Evolutionary conservation across 2,797 vertebrate genomes (phyloP).

Genomic region (Ctenopoma multispine): DNA sequence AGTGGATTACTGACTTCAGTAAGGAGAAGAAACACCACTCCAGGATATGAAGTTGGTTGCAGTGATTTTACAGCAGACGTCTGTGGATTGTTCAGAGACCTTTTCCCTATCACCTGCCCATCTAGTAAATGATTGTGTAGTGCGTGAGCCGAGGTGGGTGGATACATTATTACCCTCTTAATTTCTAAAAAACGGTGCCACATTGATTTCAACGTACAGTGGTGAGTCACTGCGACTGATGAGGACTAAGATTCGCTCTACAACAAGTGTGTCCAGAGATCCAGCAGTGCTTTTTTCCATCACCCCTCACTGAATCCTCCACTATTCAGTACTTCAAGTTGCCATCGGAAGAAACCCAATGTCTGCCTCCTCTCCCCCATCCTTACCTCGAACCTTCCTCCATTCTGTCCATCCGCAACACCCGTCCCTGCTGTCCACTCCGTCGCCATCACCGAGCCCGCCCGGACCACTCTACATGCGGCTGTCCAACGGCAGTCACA

Average conservation of each 20-base stretch:
- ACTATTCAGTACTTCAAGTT: conserved; percentile 69
- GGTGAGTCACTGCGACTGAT: conserved; percentile 49
- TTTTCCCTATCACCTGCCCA: conserved; percentile 45
- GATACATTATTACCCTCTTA: conserved; percentile 25
- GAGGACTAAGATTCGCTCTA: conserved; percentile 49
- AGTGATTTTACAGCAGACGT: conserved; percentile 58
- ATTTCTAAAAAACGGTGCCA: conserved; percentile 34
- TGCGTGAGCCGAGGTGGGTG: conserved; percentile 53
- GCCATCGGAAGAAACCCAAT: conserved; percentile 89
- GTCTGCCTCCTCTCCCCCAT: conserved; percentile 96
- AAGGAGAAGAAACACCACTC: conserved; percentile 65
- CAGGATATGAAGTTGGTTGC: conserved; percentile 76
- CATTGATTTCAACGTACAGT: conserved; percentile 27
- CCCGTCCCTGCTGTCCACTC: conserved; percentile 85
- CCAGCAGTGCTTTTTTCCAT: conserved; percentile 28
- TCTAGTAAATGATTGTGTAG: conserved; percentile 25
- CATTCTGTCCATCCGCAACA: conserved; percentile 87
- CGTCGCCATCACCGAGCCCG: conserved; percentile 88
- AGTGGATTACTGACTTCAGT: conserved; percentile 80
- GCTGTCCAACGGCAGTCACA: conserved; percentile 95
- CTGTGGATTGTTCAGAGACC: conserved; percentile 46
- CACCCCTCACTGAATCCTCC: conserved; percentile 54
- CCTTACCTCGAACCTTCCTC: conserved; percentile 93
- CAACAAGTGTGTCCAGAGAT: conserved; percentile 23
- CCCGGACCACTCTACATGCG: conserved; percentile 87